A percentile compares a stretch with the other conserved stretches of the same genome.
Conservation (phyloP, 2,113 vertebrate genomes). For the Penelope pileata region DNA sequence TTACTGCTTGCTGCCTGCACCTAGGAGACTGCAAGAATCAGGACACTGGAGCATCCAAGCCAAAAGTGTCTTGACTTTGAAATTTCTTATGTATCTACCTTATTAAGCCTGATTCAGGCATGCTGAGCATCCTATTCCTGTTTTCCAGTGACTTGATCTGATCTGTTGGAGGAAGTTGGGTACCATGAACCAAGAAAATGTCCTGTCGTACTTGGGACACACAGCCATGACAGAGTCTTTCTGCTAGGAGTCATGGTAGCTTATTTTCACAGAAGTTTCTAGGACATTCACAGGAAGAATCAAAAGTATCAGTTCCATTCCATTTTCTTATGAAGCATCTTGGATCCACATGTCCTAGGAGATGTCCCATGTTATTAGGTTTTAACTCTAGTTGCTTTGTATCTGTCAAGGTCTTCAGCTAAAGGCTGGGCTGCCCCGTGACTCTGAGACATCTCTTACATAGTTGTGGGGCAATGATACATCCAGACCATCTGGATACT, state of each 20-base stretch:
- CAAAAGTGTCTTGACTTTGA: neutral
- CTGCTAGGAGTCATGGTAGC: neutral
- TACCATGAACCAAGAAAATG: neutral
- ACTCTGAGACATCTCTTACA: neutral
- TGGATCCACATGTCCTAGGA: neutral
- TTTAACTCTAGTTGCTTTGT: neutral
- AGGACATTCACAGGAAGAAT: neutral
- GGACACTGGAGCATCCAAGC: neutral
- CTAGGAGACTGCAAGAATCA: neutral
- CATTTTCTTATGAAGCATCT: neutral
- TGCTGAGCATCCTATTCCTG: neutral
- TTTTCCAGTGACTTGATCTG: neutral
- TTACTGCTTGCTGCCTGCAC: neutral
- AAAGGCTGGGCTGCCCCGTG: neutral
- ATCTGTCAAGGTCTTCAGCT: neutral
- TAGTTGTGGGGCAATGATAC: neutral
- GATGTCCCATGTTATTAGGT: neutral
- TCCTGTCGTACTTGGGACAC: neutral
- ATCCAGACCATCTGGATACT: neutral
- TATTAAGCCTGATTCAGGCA: neutral
- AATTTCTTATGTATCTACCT: neutral
- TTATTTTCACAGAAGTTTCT: neutral
- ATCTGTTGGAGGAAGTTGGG: neutral
- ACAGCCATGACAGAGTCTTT: neutral
- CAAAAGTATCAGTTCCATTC: neutral